Evolutionary conservation across 2,113 vertebrate genomes (phyloP).

Genomic region (Phylloscopus trochilus): DNA sequence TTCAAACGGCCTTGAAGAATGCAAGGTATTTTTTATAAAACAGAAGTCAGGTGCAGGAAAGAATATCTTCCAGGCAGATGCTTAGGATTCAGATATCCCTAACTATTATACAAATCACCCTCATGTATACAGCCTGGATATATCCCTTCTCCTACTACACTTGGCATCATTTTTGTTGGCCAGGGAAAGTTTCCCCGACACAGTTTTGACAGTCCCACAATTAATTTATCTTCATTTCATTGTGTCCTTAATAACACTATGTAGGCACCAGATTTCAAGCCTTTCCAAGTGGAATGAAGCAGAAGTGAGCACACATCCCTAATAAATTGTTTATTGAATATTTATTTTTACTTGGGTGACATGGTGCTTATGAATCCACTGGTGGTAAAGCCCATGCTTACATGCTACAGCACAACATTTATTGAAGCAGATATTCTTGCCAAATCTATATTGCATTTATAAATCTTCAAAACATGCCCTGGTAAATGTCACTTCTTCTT

Average conservation of each 20-base stretch:
- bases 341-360: slow-evolving; percentile 54
- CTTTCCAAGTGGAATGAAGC: slow-evolving; percentile 54
- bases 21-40: background rate
- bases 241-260: slow-evolving; percentile 12
- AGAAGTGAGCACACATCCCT: slow-evolving; percentile 44
- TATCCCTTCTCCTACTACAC: background rate
- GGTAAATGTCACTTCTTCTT: slow-evolving; percentile 67
- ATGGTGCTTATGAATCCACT: background rate
- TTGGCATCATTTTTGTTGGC: background rate
- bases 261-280: slow-evolving; percentile 36
- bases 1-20: background rate
- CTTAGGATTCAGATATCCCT: background rate
- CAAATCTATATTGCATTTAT: slow-evolving; percentile 47
- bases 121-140: background rate
- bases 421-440: slow-evolving; percentile 55
- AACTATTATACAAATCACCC: background rate
- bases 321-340: slow-evolving; percentile 67
- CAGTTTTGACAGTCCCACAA: slow-evolving; percentile 10
- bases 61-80: background rate
- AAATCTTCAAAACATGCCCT: slow-evolving; percentile 61
- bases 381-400: slow-evolving; percentile 32
- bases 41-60: background rate
- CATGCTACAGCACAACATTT: slow-evolving; percentile 53
- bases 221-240: slow-evolving; percentile 51
- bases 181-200: background rate